Conservation (phyloP, 2,888 invertebrate genomes). For the Drosophila borealis region DNA sequence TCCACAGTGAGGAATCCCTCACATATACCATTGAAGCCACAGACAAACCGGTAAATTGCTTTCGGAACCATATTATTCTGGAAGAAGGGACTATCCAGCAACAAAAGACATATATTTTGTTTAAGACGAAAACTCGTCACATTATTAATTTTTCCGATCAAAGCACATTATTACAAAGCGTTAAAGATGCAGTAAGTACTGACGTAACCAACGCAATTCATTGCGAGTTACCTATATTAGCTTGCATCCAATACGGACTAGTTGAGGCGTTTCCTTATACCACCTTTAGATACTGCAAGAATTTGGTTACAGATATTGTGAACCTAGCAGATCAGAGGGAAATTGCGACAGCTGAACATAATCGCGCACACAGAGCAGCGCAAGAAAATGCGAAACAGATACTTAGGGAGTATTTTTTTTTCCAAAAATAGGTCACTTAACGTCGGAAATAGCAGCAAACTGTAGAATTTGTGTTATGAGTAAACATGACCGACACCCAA, state of each 20-base stretch:
- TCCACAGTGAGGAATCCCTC: too few species aligned
- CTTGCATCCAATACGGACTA: neutral
- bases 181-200: conserved; percentile 1
- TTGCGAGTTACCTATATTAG: neutral
- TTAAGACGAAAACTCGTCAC: conserved; percentile 2
- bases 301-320: neutral
- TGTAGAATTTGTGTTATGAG: conserved; percentile 5
- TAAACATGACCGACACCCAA: too few species aligned
- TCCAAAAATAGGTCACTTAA: conserved; percentile 7
- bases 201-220: conserved; percentile 1
- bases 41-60: conserved; percentile 4
- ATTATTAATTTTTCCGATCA: conserved; percentile 1
- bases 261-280: neutral
- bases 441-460: conserved; percentile 4
- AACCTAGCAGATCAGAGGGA: conserved; percentile 2
- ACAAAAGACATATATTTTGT: conserved; percentile 3
- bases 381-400: conserved; percentile 11
- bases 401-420: conserved; percentile 11
- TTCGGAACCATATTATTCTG: neutral
- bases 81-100: neutral
- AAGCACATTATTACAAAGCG: neutral
- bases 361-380: conserved; percentile 6
- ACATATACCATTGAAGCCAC: neutral
- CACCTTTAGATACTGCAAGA: neutral
- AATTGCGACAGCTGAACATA: conserved; percentile 6